These are phyloP conservation scores for Euthynnus affinis DNA, from an alignment of 2,797 vertebrate genomes.

Conservation along the genomic window DNA sequence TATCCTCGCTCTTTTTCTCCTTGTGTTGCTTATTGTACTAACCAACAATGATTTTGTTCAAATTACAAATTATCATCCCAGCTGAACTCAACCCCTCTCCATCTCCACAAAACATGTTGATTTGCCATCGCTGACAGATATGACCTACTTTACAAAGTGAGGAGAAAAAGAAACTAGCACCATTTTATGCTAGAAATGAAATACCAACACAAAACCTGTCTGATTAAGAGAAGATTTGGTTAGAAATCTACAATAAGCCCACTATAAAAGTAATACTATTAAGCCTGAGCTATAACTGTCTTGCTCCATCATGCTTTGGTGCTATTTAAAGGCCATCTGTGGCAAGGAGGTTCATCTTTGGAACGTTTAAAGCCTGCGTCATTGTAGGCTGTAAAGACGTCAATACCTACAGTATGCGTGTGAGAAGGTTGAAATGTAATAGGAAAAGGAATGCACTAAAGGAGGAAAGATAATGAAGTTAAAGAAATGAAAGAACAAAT, in stretches of 20 bases:
- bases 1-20: constrained; percentile 12
- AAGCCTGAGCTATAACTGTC: neutral
- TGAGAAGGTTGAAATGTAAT: neutral
- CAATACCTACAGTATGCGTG: neutral
- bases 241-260: neutral
- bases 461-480: neutral
- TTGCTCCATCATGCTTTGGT: neutral
- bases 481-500: constrained; percentile 28
- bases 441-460: neutral
- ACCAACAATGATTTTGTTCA: neutral
- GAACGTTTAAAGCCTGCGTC: neutral
- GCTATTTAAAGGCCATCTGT: constrained; percentile 5
- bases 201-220: neutral
- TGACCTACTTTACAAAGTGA: neutral
- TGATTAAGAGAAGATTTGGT: neutral
- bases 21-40: neutral
- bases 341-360: neutral
- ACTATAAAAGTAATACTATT: too few species aligned
- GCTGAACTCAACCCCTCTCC: neutral
- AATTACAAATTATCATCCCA: constrained; percentile 9
- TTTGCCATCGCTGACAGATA: constrained; percentile 10
- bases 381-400: neutral
- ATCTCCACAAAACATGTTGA: neutral
- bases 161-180: neutral
- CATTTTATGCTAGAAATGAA: constrained; percentile 4